A percentile compares a stretch with the other conserved stretches of the same genome.
Evolutionary conservation across 23 tunicate genomes (phyloP).

Genomic region (Phallusia fumigata): DNA sequence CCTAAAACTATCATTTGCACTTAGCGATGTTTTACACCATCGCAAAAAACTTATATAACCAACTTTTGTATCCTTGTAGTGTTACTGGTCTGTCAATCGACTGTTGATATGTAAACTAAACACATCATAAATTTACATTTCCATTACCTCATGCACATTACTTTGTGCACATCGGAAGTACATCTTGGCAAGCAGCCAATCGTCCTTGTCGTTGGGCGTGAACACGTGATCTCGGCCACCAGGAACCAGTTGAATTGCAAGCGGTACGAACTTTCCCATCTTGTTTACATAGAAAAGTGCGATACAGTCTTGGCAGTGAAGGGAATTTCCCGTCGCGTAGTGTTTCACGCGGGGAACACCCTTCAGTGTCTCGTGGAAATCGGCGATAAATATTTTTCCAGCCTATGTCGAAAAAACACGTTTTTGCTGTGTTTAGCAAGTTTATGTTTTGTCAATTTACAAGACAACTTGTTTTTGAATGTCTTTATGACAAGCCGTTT

Average conservation of each 20-base stretch:
- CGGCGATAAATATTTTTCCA: constrained; percentile 1
- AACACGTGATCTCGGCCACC: constrained; percentile 34
- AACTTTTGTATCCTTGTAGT: no score
- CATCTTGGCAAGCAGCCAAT: constrained; percentile 74
- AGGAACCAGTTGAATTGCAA: constrained; percentile 49
- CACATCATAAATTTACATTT: no score
- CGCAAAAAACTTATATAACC: no score
- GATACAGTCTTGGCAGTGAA: constrained; percentile 15
- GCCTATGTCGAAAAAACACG: constrained; percentile 5
- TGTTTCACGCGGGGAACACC: constrained; percentile 1
- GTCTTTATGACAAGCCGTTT: no score
- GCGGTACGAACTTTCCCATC: constrained; percentile 27
- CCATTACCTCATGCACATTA: constrained; percentile 35
- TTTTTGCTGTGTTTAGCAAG: no score
- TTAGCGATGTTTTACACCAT: no score
- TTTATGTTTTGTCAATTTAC: no score
- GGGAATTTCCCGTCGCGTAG: neutral
- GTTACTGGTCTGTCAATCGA: no score
- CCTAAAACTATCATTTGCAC: no score
- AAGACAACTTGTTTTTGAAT: no score
- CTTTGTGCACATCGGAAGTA: constrained; percentile 25
- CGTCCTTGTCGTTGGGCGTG: constrained; percentile 33
- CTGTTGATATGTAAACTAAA: no score
- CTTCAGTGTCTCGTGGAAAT: neutral
- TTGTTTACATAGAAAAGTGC: constrained; percentile 33